Percentiles rank a stretch among this genome's conserved stretches.
phyloP scores from a whole-genome alignment of 35 echinoderm and acorn worm species.

The Hemicentrotus pulcherrimus region DNA sequence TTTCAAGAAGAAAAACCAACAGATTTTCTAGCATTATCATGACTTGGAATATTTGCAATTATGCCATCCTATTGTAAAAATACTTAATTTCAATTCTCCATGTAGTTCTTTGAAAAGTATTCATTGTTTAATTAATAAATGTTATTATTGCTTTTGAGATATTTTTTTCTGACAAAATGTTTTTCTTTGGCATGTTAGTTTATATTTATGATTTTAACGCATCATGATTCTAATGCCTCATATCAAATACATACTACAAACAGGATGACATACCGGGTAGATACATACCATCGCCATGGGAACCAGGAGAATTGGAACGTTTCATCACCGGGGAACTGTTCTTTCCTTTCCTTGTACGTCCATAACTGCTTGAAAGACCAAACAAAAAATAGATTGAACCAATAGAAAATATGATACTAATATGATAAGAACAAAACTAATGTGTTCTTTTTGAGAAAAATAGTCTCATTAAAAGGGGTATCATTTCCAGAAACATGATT shows the following conservation, averaged over 20 bases:
- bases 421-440: not conserved
- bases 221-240: not conserved
- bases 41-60: no score
- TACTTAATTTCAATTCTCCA: no score
- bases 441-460: not conserved
- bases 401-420: not conserved
- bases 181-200: not conserved
- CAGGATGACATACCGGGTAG: not conserved
- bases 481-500: not conserved
- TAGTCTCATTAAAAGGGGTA: not conserved
- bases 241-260: no score
- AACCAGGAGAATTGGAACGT: constrained; percentile 41
- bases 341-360: constrained; percentile 49
- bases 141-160: not conserved
- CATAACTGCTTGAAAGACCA: constrained; percentile 38
- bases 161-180: no score
- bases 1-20: no score
- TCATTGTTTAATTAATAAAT: no score
- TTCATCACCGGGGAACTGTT: constrained; percentile 53
- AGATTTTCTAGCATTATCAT: no score
- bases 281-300: constrained; percentile 47
- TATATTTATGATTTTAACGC: not conserved
- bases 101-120: no score
- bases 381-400: not conserved
- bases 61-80: no score